These are phyloP conservation scores for Pollicipes pollicipes DNA, from an alignment of 1,140 invertebrate genomes.

Conservation along the genomic window DNA sequence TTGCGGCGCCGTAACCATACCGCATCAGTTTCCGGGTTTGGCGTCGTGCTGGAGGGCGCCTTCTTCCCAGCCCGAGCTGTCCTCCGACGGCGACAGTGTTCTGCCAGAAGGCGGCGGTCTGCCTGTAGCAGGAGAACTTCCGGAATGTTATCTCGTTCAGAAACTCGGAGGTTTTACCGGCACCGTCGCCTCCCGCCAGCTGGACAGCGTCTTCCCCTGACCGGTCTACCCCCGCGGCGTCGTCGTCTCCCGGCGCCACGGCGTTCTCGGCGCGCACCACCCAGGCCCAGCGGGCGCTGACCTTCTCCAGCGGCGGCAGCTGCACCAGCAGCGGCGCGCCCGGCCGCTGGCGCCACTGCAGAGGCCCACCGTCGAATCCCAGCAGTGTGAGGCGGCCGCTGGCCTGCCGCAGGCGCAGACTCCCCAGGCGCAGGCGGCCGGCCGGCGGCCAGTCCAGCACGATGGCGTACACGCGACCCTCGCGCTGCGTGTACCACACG, in stretches of 20 bases:
- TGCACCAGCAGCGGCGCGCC: constrained; percentile 7
- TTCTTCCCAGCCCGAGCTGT: too few species aligned
- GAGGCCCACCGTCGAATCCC: background rate
- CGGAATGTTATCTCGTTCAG: too few species aligned
- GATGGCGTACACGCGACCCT: background rate
- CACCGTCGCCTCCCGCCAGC: too few species aligned
- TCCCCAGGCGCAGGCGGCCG: background rate
- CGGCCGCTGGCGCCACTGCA: background rate
- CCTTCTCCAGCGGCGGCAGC: constrained; percentile 8
- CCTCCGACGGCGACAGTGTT: too few species aligned
- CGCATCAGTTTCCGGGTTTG: too few species aligned
- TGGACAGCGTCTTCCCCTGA: too few species aligned
- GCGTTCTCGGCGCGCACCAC: constrained; percentile 1
- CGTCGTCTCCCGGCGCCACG: background rate
- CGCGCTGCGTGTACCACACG: constrained; percentile 26
- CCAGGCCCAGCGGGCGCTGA: constrained; percentile 12
- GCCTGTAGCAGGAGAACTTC: too few species aligned
- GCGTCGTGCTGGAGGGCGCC: too few species aligned
- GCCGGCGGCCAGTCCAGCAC: background rate
- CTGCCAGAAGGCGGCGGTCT: too few species aligned
- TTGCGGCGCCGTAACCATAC: too few species aligned
- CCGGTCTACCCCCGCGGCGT: too few species aligned
- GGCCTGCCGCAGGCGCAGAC: background rate
- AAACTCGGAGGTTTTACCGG: too few species aligned
- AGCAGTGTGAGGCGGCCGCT: background rate